Percentiles rank a stretch among this genome's conserved stretches.
phyloP scores from a whole-genome alignment of 2,113 vertebrate genomes.

The Sphyrna mokarran region DNA sequence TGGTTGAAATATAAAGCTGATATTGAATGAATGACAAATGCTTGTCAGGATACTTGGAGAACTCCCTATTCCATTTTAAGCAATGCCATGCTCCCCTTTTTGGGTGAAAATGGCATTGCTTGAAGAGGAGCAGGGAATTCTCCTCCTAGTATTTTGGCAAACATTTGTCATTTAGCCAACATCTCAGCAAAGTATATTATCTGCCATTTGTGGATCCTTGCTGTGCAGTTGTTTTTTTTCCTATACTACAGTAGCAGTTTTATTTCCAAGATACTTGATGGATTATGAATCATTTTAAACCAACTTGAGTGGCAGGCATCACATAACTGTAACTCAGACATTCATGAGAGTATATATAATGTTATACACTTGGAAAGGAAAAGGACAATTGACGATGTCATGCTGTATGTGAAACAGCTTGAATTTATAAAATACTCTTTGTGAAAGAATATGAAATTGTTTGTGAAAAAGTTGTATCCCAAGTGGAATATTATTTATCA shows the following conservation, averaged over 20 bases:
- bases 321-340: neutral
- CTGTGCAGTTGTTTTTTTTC: neutral
- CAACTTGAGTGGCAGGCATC: neutral
- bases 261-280: neutral
- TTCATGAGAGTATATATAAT: neutral
- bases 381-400: neutral
- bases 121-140: neutral
- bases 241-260: neutral
- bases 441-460: neutral
- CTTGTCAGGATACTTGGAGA: too few relatives aligned
- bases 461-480: neutral
- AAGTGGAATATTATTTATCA: neutral
- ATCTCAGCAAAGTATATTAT: neutral
- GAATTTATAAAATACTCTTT: neutral
- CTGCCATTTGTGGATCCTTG: neutral
- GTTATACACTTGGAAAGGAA: neutral
- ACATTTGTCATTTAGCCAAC: neutral
- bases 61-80: too few relatives aligned
- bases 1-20: neutral
- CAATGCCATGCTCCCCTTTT: neutral
- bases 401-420: neutral
- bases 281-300: neutral
- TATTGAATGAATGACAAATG: too few relatives aligned
- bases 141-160: neutral
- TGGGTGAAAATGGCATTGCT: neutral